Evolutionary conservation across 1,140 invertebrate species (phyloP), one percentile per base, ranked within the genome.

Genomic region (Luehdorfia chinensis): DNA sequence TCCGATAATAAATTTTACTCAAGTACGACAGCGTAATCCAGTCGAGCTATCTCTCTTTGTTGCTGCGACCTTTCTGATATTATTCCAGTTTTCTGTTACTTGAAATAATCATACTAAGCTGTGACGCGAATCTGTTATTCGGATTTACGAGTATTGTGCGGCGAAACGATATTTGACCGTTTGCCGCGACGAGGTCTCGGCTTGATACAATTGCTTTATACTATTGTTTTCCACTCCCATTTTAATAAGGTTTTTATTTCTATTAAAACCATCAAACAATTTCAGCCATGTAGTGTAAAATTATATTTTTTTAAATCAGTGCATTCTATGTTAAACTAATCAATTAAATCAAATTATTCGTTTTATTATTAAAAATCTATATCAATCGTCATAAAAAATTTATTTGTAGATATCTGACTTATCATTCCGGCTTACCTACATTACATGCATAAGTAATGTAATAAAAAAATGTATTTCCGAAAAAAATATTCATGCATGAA

Each of bases 1-100:
- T 85, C 81, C 76, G 70, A 85, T 81, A 79, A 85, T 85, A 85
- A 85, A 85, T 85, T 83, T 81, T 74, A 81, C 78, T 85, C 81
- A 81, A 85, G 77, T 72, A 78, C 75, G 78, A 85, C 81, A 81
- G 81, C 69, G 78, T 85, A 83, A 85, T 75, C 81, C 78, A 76
- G 77, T 70, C 77, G 76, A 70, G 55, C 66, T 75, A 72, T 72
- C 68, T 74, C 53, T 75, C 78, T 80, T 85, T 85, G 80, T 84
- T 81, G 73, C 64, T 66, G 63, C 75, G 71, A 74, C 64, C 74
- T 75, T 66, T 81, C 60, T 70, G 70, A 70, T 78, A 80, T 78
- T 66, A 79, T 77, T 78, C 75, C 62, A 76, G 59, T 76, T 75
- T 75, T 75, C 73, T 79, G 70, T 75, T 76, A 70, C 68, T 69